These are phyloP conservation scores for Coptotermes formosanus DNA, from an alignment of 1,140 invertebrate species.

Conservation along the genomic window DNA sequence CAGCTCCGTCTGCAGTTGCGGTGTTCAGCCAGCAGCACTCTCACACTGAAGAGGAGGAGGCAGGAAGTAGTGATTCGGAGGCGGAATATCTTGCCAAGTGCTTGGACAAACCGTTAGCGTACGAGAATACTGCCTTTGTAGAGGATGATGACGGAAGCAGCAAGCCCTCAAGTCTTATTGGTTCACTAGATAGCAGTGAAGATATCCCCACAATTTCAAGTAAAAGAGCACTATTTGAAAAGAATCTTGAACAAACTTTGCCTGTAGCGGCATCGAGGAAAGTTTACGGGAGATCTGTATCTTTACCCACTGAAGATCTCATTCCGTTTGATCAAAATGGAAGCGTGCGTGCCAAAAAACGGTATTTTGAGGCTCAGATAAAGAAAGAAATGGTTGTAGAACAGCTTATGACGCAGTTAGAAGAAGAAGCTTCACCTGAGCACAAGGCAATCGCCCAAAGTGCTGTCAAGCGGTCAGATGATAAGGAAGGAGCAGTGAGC, in stretches of 20 bases:
- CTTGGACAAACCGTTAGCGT: slow-evolving; percentile 43
- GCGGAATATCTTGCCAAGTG: slow-evolving; percentile 41
- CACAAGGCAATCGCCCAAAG: slow-evolving; percentile 42
- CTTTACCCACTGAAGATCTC: slow-evolving; percentile 49
- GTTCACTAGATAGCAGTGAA: slow-evolving; percentile 31
- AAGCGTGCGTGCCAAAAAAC: slow-evolving; percentile 45
- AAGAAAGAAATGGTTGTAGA: slow-evolving; percentile 53
- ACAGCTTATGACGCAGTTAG: slow-evolving; percentile 48
- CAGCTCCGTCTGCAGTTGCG: slow-evolving; percentile 37
- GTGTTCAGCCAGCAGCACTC: slow-evolving; percentile 10
- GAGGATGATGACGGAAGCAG: slow-evolving; percentile 45
- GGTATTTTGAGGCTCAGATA: slow-evolving; percentile 52
- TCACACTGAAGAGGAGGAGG: slow-evolving; percentile 22
- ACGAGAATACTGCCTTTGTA: slow-evolving; percentile 53
- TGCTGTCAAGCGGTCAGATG: slow-evolving; percentile 31
- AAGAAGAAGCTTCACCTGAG: slow-evolving; percentile 54
- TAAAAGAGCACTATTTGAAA: slow-evolving; percentile 35
- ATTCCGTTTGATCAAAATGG: slow-evolving; percentile 35
- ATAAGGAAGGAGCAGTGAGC: slow-evolving; percentile 37
- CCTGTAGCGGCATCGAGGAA: slow-evolving; percentile 42
- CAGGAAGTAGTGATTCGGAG: slow-evolving; percentile 44
- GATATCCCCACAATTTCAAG: background rate
- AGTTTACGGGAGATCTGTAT: slow-evolving; percentile 51
- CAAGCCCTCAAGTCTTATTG: slow-evolving; percentile 27
- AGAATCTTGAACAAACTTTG: slow-evolving; percentile 37